Percentiles rank a stretch among this genome's conserved stretches.
phyloP scores from a whole-genome alignment of 2,888 invertebrate species.

The Tetragonula carbonaria region DNA sequence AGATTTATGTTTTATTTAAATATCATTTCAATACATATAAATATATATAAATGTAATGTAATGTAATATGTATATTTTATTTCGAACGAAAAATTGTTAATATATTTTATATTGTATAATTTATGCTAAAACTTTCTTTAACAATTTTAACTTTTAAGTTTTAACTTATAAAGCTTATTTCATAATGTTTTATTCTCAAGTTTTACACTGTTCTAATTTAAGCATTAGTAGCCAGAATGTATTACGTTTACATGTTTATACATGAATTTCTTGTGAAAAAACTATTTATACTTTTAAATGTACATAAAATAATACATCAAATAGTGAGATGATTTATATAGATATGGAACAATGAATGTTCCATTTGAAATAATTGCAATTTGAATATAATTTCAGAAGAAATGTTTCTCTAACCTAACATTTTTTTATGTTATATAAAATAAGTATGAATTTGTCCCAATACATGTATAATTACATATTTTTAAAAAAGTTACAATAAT shows the following conservation, averaged over 20 bases:
- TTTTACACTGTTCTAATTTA: background rate
- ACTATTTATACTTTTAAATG: background rate
- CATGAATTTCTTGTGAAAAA: background rate
- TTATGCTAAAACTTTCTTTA: background rate
- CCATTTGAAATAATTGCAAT: background rate
- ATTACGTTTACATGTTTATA: background rate
- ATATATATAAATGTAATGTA: background rate
- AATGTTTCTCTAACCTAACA: background rate
- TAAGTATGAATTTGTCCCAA: background rate
- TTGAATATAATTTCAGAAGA: background rate
- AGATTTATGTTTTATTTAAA: background rate
- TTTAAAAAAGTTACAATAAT: background rate
- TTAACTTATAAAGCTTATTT: background rate
- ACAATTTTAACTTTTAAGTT: background rate
- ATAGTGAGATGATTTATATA: background rate
- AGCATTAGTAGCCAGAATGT: conserved; percentile 3
- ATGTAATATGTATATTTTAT: background rate
- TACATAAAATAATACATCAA: background rate
- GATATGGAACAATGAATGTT: background rate
- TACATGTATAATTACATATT: background rate
- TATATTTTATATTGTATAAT: background rate
- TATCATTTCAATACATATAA: background rate
- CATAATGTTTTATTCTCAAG: background rate
- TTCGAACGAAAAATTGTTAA: background rate
- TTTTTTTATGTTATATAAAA: background rate